These are phyloP conservation scores for Rhimphoctona megacephalus DNA, from an alignment of 2,888 invertebrate genomes.

Conservation along the genomic window DNA sequence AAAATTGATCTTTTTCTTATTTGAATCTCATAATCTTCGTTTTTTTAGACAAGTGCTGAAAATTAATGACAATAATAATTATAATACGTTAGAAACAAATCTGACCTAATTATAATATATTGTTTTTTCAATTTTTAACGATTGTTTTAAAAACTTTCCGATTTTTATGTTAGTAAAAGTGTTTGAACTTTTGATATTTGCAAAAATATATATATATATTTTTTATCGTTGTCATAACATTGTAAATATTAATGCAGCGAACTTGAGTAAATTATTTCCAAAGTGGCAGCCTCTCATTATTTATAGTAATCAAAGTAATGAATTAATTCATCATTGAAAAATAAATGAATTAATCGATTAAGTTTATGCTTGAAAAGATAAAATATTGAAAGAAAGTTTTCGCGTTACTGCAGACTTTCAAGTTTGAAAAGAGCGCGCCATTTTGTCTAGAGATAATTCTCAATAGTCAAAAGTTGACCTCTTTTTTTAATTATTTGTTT, in stretches of 20 bases:
- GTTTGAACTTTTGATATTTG: background rate
- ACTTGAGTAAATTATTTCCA: background rate
- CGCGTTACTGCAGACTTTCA: background rate
- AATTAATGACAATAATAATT: background rate
- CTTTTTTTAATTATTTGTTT: slow-evolving; percentile 15
- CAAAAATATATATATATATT: background rate
- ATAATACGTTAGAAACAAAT: background rate
- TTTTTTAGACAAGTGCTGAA: background rate
- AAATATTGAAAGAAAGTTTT: background rate
- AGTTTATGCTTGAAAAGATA: background rate
- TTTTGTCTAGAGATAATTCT: slow-evolving; percentile 38
- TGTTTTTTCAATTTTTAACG: background rate
- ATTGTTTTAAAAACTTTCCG: background rate
- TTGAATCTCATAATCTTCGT: background rate
- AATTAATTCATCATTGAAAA: background rate
- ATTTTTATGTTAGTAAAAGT: background rate
- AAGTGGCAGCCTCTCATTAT: background rate
- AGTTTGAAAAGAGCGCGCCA: slow-evolving; percentile 26
- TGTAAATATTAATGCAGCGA: background rate
- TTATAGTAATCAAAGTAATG: background rate
- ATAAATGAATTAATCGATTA: background rate
- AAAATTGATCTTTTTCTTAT: background rate
- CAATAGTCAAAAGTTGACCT: slow-evolving; percentile 40
- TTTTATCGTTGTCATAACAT: background rate
- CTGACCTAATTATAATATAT: background rate